Evolutionary conservation across 2,888 invertebrate genomes (phyloP).

Genomic region (Agapetus fuscipes): DNA sequence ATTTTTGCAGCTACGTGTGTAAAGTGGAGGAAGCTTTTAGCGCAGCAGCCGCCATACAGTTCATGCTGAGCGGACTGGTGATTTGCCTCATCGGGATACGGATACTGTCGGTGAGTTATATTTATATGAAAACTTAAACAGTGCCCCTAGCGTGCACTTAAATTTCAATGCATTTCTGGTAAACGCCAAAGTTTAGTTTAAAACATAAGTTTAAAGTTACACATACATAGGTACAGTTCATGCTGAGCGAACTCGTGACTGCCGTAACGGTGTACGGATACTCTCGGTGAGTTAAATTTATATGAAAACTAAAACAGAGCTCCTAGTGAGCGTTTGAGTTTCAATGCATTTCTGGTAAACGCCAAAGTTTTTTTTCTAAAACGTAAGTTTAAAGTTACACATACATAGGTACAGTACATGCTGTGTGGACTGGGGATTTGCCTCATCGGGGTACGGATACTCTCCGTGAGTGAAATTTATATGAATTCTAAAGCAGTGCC

Average conservation of each 20-base stretch:
- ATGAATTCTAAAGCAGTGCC: too few relatives aligned
- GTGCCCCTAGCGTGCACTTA: too few relatives aligned
- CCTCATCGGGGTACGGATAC: conserved; percentile 39
- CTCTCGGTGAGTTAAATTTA: conserved; percentile 30
- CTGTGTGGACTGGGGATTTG: conserved; percentile 44
- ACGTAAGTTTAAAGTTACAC: too few relatives aligned
- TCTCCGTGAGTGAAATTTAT: conserved; percentile 30
- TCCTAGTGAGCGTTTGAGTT: too few relatives aligned
- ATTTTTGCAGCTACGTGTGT: conserved; percentile 36
- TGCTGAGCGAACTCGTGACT: conserved; percentile 45
- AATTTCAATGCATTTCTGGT: too few relatives aligned
- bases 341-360: too few relatives aligned
- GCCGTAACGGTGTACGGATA: conserved; percentile 40
- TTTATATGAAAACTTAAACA: too few relatives aligned
- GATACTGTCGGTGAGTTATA: conserved; percentile 34
- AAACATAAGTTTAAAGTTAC: too few relatives aligned
- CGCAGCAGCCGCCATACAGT: conserved; percentile 39
- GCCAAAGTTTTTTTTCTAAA: too few relatives aligned
- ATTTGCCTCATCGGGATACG: conserved; percentile 41
- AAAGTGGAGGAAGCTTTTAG: conserved; percentile 43
- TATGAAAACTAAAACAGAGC: too few relatives aligned
- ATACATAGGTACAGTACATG: conserved; percentile 46
- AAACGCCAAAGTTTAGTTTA: too few relatives aligned
- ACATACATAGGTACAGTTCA: too few relatives aligned
- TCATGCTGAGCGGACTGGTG: conserved; percentile 44